Evolutionary conservation across 2,888 invertebrate species (phyloP), one percentile per base, ranked within the genome.

Genomic region (Rotaria socialis): DNA sequence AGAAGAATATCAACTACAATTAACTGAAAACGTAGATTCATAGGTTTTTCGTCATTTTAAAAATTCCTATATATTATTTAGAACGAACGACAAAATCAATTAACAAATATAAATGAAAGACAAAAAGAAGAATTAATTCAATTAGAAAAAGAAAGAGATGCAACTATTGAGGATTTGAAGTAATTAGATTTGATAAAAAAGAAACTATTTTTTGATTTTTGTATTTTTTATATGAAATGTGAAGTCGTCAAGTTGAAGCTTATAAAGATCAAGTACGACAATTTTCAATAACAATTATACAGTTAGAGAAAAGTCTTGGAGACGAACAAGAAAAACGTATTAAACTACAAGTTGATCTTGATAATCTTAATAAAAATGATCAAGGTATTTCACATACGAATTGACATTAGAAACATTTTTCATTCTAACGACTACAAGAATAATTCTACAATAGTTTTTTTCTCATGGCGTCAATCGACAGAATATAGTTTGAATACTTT

Each of bases 211-310:
- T 27, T 67, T 67, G 3, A 27, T 14, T 7, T 27, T 16, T 67
- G 2, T 11, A n/a, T 27, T 14, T 22, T 67, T 1, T 67, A 11
- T 27, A 27, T 67, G n/a, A n/a, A 14, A 84, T 89, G 84, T 88
- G 86, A 27, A 89, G 89, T 27, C 88, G 88, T 84, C 89, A 90
- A 80, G 85, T 90, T 16, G 86, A 87, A 52, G 88, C 88, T 24
- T 90, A 89, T 88, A 90, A 89, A 87, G 91, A 91, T 87, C 90
- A 91, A 87, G 89, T 90, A 19, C 89, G 89, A 67, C 91, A 91
- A 88, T 91, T 91, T 88, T 90, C 91, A 6, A 89, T 91, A 35
- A 91, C 91, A 52, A 91, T 91, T 85, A 90, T 90, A 88, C 89
- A 90, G 85, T 90, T 91, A 90, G 91, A 91, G 88, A 85, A 86